Evolutionary conservation across 2,888 invertebrate species (phyloP), one percentile per base, ranked within the genome.

Genomic region (Ectemnius lituratus): DNA sequence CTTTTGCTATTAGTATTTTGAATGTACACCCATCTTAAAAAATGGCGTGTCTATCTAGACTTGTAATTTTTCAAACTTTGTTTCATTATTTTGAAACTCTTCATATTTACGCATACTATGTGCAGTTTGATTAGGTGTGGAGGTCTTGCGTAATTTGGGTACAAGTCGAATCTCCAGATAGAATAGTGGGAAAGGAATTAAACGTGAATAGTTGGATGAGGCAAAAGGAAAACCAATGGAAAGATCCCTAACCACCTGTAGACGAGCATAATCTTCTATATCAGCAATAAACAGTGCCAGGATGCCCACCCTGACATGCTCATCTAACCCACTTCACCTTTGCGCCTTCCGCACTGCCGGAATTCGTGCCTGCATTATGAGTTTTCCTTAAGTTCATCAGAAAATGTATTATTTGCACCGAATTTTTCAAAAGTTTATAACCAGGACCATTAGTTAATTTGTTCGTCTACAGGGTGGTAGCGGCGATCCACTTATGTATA

Each of bases 401-500:
- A 1, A 52, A 52, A 5, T 11, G 16, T 16, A 52, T 16, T 52
- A 14, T 52, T 52, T 52, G 8, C 4, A 8, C 8, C 23, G 23
- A 11, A 37, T 1, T 37, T 37, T 37, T 37, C 1, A 6, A 37
- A 37, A 8, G 0, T 4, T 37, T 0, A 8, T 37, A 37, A 37
- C 37, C 8, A 37, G 23, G 3, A 3, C 3, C 23, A 23, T 23
- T 11, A 0, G 37, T 37, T 37, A 23, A 45, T 56, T 56, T 47
- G 23, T 46, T 52, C 37, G 18, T 18, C 73, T 77, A 13, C 67
- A 82, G 82, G 82, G 84, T 59, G 84, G 82, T 28, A 81, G 82
- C 62, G 84, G 84, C n/a, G 70, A 82, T 16, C 75, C 81, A 8
- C 66, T 84, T 6, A 74, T 63, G 4, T 56, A 45, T n/a, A 28